Percentiles rank a stretch among this genome's conserved stretches.
These are phyloP conservation scores for Setophaga kirtlandii DNA, from an alignment of 2,113 vertebrate species.

Conservation along the genomic window DNA sequence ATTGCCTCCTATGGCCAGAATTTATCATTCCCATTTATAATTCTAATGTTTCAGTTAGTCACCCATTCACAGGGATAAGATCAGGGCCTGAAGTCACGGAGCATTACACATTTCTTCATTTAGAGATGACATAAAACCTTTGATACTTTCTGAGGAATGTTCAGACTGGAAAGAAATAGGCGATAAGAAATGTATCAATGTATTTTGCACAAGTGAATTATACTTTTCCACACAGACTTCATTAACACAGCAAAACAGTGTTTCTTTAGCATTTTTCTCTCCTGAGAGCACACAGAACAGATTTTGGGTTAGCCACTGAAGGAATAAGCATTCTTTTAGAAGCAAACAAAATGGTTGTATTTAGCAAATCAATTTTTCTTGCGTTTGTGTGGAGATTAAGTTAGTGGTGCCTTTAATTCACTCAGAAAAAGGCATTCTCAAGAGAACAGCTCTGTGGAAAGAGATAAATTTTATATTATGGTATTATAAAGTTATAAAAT, in stretches of 20 bases:
- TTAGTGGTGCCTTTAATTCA: constrained; percentile 46
- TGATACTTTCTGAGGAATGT: constrained; percentile 59
- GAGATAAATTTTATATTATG: constrained; percentile 28
- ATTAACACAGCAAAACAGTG: background rate
- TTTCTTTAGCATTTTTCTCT: background rate
- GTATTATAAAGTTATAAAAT: constrained; percentile 29
- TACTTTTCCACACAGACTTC: background rate
- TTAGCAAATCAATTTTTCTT: constrained; percentile 69
- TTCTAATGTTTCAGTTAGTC: constrained; percentile 64
- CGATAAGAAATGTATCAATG: background rate
- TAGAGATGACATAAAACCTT: constrained; percentile 59
- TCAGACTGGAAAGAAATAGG: constrained; percentile 12
- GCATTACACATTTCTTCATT: constrained; percentile 45
- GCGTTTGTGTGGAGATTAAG: constrained; percentile 44
- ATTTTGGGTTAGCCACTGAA: background rate
- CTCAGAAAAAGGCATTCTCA: constrained; percentile 51
- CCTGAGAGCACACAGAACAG: background rate
- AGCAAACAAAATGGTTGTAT: constrained; percentile 38
- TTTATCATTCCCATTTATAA: constrained; percentile 62
- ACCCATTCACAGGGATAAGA: constrained; percentile 54
- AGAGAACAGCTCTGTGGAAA: constrained; percentile 42
- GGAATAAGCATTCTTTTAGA: constrained; percentile 22
- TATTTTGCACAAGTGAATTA: background rate
- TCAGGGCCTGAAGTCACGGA: constrained; percentile 44
- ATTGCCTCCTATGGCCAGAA: constrained; percentile 56